These are phyloP conservation scores for Colletes gigas DNA, from an alignment of 1,140 invertebrate species.

Conservation along the genomic window DNA sequence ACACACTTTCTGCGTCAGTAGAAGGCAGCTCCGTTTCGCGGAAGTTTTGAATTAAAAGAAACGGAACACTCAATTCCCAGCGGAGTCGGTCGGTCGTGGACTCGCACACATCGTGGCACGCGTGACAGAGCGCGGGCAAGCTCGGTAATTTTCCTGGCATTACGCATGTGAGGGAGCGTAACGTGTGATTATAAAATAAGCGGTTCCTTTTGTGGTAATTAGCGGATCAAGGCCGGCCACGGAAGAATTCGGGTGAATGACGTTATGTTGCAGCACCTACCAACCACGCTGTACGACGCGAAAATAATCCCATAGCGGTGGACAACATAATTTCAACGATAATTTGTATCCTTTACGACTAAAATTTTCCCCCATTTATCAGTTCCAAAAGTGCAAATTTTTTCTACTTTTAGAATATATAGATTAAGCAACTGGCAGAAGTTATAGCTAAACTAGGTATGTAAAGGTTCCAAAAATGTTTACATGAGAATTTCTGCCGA, in stretches of 20 bases:
- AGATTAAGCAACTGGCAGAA: too few relatives aligned
- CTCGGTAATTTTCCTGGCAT: conserved; percentile 75
- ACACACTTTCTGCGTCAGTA: background rate
- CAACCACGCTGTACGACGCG: background rate
- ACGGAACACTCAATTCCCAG: conserved; percentile 64
- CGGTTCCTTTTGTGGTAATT: conserved; percentile 80
- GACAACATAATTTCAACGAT: too few relatives aligned
- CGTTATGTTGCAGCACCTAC: conserved; percentile 53
- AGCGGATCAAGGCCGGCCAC: conserved; percentile 74
- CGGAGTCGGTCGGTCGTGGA: conserved; percentile 45
- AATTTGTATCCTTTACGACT: too few relatives aligned
- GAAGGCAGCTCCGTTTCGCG: conserved; percentile 45
- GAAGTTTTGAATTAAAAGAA: conserved; percentile 66
- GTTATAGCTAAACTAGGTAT: too few relatives aligned
- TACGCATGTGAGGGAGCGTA: conserved; percentile 73
- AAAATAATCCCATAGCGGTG: background rate
- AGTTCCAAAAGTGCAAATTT: too few relatives aligned
- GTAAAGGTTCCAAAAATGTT: too few relatives aligned
- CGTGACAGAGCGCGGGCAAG: conserved; percentile 59
- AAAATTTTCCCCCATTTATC: too few relatives aligned
- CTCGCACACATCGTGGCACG: conserved; percentile 55
- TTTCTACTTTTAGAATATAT: too few relatives aligned
- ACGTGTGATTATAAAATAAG: conserved; percentile 79
- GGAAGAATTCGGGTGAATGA: conserved; percentile 71
- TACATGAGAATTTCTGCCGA: too few relatives aligned